Percentiles rank a stretch among this genome's conserved stretches.
These are phyloP conservation scores for Trichogramma evanescens DNA, from an alignment of 2,888 invertebrate genomes.

Conservation along the genomic window DNA sequence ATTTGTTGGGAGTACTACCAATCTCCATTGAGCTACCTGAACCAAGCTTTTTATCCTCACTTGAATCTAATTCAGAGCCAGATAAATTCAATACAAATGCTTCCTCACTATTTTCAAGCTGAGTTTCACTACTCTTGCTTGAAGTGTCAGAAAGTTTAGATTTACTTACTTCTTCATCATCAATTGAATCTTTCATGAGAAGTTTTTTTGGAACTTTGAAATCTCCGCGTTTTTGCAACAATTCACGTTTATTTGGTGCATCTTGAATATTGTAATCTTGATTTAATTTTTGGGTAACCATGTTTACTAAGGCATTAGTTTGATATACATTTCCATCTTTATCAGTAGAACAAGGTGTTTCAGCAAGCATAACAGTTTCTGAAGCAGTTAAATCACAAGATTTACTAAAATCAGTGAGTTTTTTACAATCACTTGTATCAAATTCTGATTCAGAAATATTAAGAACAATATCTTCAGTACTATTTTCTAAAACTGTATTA, in stretches of 20 bases:
- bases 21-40: not conserved
- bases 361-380: not conserved
- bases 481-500: not conserved
- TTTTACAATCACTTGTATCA: too few species aligned
- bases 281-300: slow-evolving; percentile 15
- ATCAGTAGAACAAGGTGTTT: not conserved
- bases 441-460: too few species aligned
- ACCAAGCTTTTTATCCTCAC: not conserved
- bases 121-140: not conserved
- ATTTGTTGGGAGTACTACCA: not conserved
- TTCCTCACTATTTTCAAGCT: slow-evolving; percentile 16
- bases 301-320: not conserved
- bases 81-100: slow-evolving; percentile 21
- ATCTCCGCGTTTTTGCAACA: slow-evolving; percentile 22
- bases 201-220: slow-evolving; percentile 24
- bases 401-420: too few species aligned
- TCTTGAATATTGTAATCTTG: slow-evolving; percentile 20
- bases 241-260: slow-evolving; percentile 25
- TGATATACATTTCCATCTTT: not conserved
- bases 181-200: slow-evolving; percentile 18
- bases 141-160: too few species aligned
- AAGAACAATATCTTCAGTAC: too few species aligned
- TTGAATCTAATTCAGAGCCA: slow-evolving; percentile 15
- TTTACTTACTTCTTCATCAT: slow-evolving; percentile 1
- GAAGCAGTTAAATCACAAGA: not conserved